Conservation (phyloP, 1,140 invertebrate species). For the Zaprionus nigranus region DNA sequence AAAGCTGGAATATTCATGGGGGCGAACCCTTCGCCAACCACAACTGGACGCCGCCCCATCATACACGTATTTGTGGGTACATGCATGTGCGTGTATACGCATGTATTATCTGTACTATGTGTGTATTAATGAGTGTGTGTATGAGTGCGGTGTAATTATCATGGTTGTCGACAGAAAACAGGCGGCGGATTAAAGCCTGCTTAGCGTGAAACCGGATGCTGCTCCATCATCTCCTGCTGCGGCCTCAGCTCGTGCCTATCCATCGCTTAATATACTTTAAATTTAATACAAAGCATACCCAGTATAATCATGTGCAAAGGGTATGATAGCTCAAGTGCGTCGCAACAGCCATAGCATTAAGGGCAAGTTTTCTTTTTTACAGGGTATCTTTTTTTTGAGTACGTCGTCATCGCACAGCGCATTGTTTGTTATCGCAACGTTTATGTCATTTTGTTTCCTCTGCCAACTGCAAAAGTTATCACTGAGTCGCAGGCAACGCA, state of each 20-base stretch:
- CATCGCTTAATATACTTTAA: conserved; percentile 71
- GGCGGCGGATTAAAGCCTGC: conserved; percentile 61
- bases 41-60: conserved; percentile 1
- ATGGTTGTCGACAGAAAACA: conserved; percentile 36
- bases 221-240: background rate
- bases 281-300: conserved; percentile 59
- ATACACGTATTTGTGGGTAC: background rate
- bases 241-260: conserved; percentile 50
- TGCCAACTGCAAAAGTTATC: conserved; percentile 62
- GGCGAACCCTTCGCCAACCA: conserved; percentile 27
- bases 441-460: conserved; percentile 42
- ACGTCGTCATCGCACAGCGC: background rate
- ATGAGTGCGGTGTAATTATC: conserved; percentile 36
- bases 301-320: background rate
- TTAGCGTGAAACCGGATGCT: conserved; percentile 30
- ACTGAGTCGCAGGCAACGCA: conserved; percentile 58
- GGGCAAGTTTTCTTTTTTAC: background rate
- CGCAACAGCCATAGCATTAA: background rate
- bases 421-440: conserved; percentile 31
- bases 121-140: background rate
- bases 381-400: background rate
- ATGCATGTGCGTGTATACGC: background rate
- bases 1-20: conserved; percentile 19
- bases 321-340: background rate
- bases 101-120: conserved; percentile 1